A percentile compares a stretch with the other conserved stretches of the same genome.
phyloP scores from a whole-genome alignment of 2,113 vertebrate species.

The Lasiurus cinereus region DNA sequence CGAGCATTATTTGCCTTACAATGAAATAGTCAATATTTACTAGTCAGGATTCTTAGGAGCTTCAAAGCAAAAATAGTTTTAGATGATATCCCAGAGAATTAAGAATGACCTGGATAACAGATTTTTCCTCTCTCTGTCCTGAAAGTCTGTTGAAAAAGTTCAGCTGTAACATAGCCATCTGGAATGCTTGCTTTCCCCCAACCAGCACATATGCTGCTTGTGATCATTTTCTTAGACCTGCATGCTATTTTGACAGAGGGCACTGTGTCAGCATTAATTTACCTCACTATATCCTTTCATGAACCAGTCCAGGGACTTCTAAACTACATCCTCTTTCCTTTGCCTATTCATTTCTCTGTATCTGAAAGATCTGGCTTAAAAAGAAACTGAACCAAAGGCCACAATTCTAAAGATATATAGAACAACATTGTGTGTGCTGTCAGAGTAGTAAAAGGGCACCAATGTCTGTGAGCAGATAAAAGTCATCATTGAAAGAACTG shows the following conservation, averaged over 20 bases:
- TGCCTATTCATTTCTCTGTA: conserved; percentile 19
- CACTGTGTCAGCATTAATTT: conserved; percentile 61
- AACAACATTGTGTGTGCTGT: background rate
- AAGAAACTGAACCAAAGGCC: conserved; percentile 25
- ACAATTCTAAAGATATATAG: background rate
- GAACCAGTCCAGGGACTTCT: conserved; percentile 25
- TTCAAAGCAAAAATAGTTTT: conserved; percentile 3
- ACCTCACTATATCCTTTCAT: conserved; percentile 47
- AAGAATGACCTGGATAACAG: conserved; percentile 48
- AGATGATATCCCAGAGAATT: conserved; percentile 30
- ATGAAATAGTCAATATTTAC: conserved; percentile 36
- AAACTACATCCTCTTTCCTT: conserved; percentile 9
- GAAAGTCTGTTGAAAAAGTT: conserved; percentile 59
- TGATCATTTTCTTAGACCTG: conserved; percentile 32
- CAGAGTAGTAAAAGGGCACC: background rate
- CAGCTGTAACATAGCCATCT: conserved; percentile 44
- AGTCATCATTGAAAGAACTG: background rate
- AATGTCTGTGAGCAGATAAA: background rate
- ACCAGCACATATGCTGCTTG: conserved; percentile 10
- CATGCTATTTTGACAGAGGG: conserved; percentile 64
- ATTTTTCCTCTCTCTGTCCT: conserved; percentile 23
- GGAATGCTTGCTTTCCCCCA: conserved; percentile 25
- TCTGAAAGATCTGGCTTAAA: conserved; percentile 25
- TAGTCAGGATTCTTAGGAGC: background rate
- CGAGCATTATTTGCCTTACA: background rate